Evolutionary conservation across 2,888 invertebrate genomes (phyloP).

Genomic region (Mythimna lalbum): DNA sequence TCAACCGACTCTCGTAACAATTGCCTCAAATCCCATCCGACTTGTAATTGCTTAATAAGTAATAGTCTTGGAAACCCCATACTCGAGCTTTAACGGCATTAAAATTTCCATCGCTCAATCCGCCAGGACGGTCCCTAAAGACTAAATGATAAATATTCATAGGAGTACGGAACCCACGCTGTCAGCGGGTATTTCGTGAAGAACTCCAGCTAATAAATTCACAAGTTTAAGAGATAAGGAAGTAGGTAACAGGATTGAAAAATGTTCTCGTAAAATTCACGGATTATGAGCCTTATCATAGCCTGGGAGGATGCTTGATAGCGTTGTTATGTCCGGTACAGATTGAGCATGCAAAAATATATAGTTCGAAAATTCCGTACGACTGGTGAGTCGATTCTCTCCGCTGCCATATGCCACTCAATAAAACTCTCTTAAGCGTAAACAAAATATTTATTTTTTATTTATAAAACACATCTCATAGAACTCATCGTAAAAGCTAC

Average conservation of each 20-base stretch:
- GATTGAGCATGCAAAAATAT: conserved; percentile 14
- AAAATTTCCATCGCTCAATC: conserved; percentile 54
- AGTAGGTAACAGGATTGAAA: conserved; percentile 47
- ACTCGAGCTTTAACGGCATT: conserved; percentile 42
- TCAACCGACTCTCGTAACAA: conserved; percentile 33
- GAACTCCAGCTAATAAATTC: conserved; percentile 55
- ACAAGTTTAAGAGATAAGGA: conserved; percentile 44
- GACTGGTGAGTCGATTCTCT: conserved; percentile 18
- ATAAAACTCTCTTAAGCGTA: conserved; percentile 40
- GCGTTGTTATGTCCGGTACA: conserved; percentile 8
- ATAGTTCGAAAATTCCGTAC: not conserved
- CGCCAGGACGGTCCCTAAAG: conserved; percentile 43
- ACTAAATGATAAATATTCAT: conserved; percentile 64
- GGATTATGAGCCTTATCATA: conserved; percentile 29
- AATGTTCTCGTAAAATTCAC: conserved; percentile 49
- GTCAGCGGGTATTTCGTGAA: conserved; percentile 47
- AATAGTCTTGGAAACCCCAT: conserved; percentile 37
- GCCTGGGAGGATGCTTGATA: conserved; percentile 38
- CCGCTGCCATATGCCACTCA: conserved; percentile 35
- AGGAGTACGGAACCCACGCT: conserved; percentile 35
- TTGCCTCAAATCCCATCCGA: conserved; percentile 42
- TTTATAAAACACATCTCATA: conserved; percentile 42
- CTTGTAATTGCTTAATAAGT: conserved; percentile 56
- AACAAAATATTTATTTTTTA: conserved; percentile 49
- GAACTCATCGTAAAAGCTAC: conserved; percentile 55